phyloP scores from a whole-genome alignment of 1,140 invertebrate genomes.

The Meloidogyne exigua region DNA sequence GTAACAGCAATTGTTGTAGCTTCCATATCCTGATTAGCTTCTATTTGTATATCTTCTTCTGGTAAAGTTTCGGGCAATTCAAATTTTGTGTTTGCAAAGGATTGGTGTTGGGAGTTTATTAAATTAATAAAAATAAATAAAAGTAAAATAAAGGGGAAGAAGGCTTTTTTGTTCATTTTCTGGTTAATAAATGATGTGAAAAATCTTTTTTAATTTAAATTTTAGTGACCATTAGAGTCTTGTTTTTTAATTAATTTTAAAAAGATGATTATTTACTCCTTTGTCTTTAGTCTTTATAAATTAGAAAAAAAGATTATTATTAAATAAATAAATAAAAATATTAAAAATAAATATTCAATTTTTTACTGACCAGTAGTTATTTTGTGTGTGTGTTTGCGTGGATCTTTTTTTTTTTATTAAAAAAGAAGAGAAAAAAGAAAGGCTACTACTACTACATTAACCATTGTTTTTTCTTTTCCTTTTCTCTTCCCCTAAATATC shows the following conservation, averaged over 20 bases:
- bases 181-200: too few relatives aligned
- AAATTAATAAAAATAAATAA: background rate
- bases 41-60: conserved; percentile 7
- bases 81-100: conserved; percentile 53
- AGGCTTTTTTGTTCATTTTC: too few relatives aligned
- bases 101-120: conserved; percentile 25
- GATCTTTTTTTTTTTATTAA: background rate
- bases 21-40: conserved; percentile 26
- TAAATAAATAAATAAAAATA: too few relatives aligned
- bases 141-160: background rate
- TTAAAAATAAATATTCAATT: too few relatives aligned
- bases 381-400: background rate
- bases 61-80: conserved; percentile 43
- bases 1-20: background rate
- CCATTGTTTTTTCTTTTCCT: background rate
- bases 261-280: too few relatives aligned
- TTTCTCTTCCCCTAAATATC: background rate
- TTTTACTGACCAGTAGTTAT: too few relatives aligned
- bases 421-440: too few relatives aligned
- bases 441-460: background rate
- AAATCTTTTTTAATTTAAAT: background rate
- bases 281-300: too few relatives aligned
- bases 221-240: too few relatives aligned
- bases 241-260: too few relatives aligned
- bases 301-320: too few relatives aligned